These are phyloP conservation scores for Achroia grisella DNA, from an alignment of 1,140 invertebrate genomes.

Conservation along the genomic window DNA sequence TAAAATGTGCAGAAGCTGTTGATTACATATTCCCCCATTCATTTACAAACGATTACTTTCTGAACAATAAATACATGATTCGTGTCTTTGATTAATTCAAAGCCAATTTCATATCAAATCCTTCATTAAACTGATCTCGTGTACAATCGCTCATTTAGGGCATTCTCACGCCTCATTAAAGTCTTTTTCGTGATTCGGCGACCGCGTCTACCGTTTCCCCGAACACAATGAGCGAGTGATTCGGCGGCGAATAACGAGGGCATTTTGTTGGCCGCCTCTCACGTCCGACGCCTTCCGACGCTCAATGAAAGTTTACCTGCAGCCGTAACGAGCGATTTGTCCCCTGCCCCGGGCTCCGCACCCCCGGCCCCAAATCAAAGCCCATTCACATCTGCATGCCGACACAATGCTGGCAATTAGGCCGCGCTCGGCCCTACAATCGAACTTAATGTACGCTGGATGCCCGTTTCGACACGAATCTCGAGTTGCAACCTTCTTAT, in stretches of 20 bases:
- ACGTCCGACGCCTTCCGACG: slow-evolving; percentile 72
- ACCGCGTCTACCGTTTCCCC: slow-evolving; percentile 71
- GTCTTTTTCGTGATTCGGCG: slow-evolving; percentile 69
- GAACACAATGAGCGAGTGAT: slow-evolving; percentile 70
- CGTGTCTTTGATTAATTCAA: slow-evolving; percentile 26
- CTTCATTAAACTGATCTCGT: slow-evolving; percentile 58
- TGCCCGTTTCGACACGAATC: slow-evolving; percentile 27
- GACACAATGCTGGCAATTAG: slow-evolving; percentile 72
- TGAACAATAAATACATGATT: slow-evolving; percentile 12
- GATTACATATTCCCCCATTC: not conserved
- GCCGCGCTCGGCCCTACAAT: slow-evolving; percentile 66
- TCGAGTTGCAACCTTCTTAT: slow-evolving; percentile 13
- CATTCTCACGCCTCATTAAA: slow-evolving; percentile 71
- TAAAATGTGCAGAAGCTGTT: not conserved
- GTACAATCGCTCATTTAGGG: slow-evolving; percentile 66
- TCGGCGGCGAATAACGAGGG: slow-evolving; percentile 72
- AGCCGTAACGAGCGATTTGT: slow-evolving; percentile 73
- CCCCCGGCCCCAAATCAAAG: slow-evolving; percentile 63
- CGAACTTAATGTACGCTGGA: slow-evolving; percentile 66
- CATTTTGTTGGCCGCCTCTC: slow-evolving; percentile 71
- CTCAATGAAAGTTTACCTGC: slow-evolving; percentile 73
- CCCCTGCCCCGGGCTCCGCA: slow-evolving; percentile 56
- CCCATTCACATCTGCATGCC: slow-evolving; percentile 73
- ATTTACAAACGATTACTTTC: slow-evolving; percentile 3
- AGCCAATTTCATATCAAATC: slow-evolving; percentile 55